Percentiles rank a stretch among this genome's conserved stretches.
phyloP scores from a whole-genome alignment of 2,797 vertebrate species.

The Aeoliscus strigatus region DNA sequence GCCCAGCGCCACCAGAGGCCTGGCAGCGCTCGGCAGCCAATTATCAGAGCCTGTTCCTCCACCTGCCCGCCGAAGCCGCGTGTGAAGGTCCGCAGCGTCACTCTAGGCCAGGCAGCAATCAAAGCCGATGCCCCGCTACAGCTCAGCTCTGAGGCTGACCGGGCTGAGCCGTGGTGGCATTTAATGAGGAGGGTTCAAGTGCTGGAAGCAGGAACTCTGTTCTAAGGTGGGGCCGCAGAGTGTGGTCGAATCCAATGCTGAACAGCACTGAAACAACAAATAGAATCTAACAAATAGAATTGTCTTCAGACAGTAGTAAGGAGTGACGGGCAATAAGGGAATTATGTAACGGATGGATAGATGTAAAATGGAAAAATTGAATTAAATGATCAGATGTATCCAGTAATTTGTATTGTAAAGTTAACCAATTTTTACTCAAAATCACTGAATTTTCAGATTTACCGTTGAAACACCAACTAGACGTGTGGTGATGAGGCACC shows the following conservation, averaged over 20 bases:
- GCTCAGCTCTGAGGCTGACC: constrained; percentile 18
- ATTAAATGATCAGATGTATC: no score
- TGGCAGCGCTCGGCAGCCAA: constrained; percentile 56
- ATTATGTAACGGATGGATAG: no score
- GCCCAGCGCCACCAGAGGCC: constrained; percentile 50
- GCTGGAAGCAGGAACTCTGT: constrained; percentile 2
- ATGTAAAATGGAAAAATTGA: no score
- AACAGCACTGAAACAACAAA: no score
- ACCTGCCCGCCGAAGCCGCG: constrained; percentile 55
- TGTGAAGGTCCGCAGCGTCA: constrained; percentile 26
- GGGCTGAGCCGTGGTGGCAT: constrained; percentile 8
- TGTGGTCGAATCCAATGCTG: neutral
- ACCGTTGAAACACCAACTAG: no score
- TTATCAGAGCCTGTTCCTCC: constrained; percentile 61
- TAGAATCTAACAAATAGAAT: no score
- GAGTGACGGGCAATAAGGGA: no score
- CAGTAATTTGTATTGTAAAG: no score
- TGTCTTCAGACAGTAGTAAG: no score
- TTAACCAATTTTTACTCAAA: no score
- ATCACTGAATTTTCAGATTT: no score
- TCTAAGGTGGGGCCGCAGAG: neutral
- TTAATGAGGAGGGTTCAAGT: constrained; percentile 27
- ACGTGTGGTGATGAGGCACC: no score
- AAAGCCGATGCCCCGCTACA: constrained; percentile 30
- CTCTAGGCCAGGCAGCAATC: constrained; percentile 55